Evolutionary conservation across 2,888 invertebrate genomes (phyloP), one percentile per base, ranked within the genome.

Genomic region (Diogma glabrata): DNA sequence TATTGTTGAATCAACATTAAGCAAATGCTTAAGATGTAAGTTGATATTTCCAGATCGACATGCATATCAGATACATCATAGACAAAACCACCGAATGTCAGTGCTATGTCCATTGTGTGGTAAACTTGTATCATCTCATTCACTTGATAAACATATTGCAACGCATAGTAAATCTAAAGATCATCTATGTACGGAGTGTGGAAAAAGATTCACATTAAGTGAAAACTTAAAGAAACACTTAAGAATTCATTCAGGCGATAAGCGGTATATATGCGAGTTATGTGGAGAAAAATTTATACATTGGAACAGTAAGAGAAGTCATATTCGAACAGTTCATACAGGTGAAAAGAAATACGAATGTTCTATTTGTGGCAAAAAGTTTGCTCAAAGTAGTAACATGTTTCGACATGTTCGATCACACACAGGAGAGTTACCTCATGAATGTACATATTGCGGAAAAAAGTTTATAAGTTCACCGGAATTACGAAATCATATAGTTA

Each of bases 261-360:
- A 50, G 24, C 40, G 50, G 23, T 55, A 52, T 19, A 33, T 7
- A 24, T 55, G 55, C 30, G 48, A 53, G 12, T 26, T 48, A 22
- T 55, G 55, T 22, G 49, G 45, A 2, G 36, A 45, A 16, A 50
- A 52, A 16, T 55, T 55, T 28, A 30, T 55, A n/a, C 55, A 55
- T 28, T 55, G 55, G 55, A 51, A 47, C 14, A 49, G 49, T 22
- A 51, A 47, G 40, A 20, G 52, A 23, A 45, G 47, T 43, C 54
- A 54, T 43, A 49, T 52, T 28, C 24, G 49, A 33, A 19, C 51
- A 4, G 24, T 36, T 10, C 54, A 54, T 30, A 54, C 52, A n/a
- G 38, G 28, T 2, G 54, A 54, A n/a, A 53, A 51, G 22, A 49
- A 49, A 20, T 52, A 52, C 23, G 48, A 51, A 28, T 55, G 55